Evolutionary conservation across 2,113 vertebrate species (phyloP).

Genomic region (Cynocephalus volans): DNA sequence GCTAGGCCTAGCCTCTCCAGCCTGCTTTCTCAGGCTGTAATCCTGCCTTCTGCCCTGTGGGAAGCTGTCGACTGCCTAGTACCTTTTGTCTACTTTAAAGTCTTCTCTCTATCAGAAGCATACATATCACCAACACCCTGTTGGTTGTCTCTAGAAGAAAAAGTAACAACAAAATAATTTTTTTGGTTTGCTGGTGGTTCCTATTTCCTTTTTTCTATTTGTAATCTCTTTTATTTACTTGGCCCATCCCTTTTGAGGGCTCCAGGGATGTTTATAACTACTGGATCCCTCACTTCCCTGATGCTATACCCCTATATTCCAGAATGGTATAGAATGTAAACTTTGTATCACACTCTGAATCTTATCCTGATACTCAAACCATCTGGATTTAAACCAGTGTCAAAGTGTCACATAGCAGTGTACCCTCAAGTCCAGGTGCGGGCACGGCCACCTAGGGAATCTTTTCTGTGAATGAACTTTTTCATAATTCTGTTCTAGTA

Average conservation of each 20-base stretch:
- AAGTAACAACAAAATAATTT: background rate
- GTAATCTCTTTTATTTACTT: background rate
- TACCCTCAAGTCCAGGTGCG: fast-evolving
- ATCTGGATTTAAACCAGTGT: background rate
- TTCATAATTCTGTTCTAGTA: background rate
- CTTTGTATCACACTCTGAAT: background rate
- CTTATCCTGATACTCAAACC: background rate
- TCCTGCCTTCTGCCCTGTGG: background rate
- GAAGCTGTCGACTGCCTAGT: background rate
- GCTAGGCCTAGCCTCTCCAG: background rate
- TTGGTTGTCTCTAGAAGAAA: background rate
- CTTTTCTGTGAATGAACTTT: background rate
- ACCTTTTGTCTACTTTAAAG: background rate
- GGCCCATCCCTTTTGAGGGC: background rate
- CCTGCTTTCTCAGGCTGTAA: background rate
- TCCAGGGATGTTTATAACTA: background rate
- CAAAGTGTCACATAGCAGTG: background rate
- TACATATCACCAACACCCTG: background rate
- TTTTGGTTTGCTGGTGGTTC: background rate
- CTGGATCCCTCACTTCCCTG: background rate
- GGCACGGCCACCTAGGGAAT: background rate
- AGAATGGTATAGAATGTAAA: background rate
- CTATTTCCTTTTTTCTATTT: background rate
- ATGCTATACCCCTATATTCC: background rate
- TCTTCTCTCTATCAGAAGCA: background rate